phyloP scores from a whole-genome alignment of 2,888 invertebrate species.

The Lepeophtheirus nordmannii region DNA sequence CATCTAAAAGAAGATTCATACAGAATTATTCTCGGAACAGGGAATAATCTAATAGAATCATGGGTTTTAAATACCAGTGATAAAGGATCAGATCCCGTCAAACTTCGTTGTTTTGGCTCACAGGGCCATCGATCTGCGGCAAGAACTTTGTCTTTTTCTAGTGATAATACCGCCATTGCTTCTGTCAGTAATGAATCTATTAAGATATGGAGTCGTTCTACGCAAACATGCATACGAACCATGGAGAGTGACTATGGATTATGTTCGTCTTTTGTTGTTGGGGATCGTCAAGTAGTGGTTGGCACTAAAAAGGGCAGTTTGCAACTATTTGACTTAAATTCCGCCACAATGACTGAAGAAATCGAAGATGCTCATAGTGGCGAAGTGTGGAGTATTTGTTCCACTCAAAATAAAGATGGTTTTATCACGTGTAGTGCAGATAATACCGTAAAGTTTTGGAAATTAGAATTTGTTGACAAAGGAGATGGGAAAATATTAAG shows the following conservation, averaged over 20 bases:
- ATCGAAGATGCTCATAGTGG: constrained; percentile 55
- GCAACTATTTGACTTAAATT: constrained; percentile 65
- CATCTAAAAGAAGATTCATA: constrained; percentile 55
- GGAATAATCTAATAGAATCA: constrained; percentile 56
- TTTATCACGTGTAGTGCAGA: constrained; percentile 23
- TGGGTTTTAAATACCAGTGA: constrained; percentile 41
- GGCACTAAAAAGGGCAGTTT: constrained; percentile 70
- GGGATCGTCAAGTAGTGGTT: constrained; percentile 72
- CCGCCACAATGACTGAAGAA: constrained; percentile 61
- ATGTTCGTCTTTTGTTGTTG: constrained; percentile 63
- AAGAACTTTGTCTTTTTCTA: constrained; percentile 68
- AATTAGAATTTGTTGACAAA: constrained; percentile 62
- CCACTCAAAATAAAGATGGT: constrained; percentile 60
- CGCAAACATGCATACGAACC: constrained; percentile 48
- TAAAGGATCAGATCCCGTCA: constrained; percentile 33
- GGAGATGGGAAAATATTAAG: constrained; percentile 47
- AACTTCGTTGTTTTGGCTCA: constrained; percentile 34
- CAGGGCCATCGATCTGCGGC: constrained; percentile 83
- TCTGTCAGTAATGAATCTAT: constrained; percentile 73
- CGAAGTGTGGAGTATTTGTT: constrained; percentile 60
- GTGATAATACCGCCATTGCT: constrained; percentile 69
- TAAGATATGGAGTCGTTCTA: constrained; percentile 72
- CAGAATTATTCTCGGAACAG: constrained; percentile 35
- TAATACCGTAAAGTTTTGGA: constrained; percentile 73
- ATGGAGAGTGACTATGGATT: constrained; percentile 49